Evolutionary conservation across 1,140 invertebrate species (phyloP).

Genomic region (Gryon sp.): DNA sequence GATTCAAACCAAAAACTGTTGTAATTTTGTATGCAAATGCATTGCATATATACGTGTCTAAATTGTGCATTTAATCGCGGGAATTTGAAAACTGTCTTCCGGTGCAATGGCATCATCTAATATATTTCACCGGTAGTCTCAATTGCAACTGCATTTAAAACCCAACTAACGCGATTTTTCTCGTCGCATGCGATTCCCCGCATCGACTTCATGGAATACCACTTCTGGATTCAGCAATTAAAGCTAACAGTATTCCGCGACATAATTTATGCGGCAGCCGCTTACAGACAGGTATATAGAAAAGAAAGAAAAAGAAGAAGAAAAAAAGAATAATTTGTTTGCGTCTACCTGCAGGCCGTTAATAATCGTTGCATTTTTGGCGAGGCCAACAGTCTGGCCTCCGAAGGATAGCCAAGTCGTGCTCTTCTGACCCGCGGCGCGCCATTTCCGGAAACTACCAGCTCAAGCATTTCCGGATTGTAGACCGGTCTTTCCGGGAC

Average conservation of each 20-base stretch:
- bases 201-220: constrained; percentile 19
- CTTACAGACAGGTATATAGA: not conserved
- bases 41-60: no score
- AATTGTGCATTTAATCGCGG: no score
- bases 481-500: constrained; percentile 77
- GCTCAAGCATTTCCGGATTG: constrained; percentile 78
- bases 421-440: constrained; percentile 76
- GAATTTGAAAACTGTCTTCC: no score
- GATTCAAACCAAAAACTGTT: no score
- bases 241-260: constrained; percentile 17
- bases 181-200: constrained; percentile 1
- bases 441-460: constrained; percentile 75
- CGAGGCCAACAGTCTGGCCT: constrained; percentile 74
- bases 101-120: no score
- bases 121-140: no score
- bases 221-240: constrained; percentile 35
- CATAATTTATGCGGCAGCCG: constrained; percentile 49
- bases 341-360: constrained; percentile 75
- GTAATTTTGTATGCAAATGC: no score
- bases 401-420: constrained; percentile 76
- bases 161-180: no score
- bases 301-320: no score
- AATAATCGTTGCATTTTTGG: constrained; percentile 78
- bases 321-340: no score
- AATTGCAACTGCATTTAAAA: no score